These are phyloP conservation scores for Matsumurasca onukii DNA, from an alignment of 1,140 invertebrate genomes.

Conservation along the genomic window DNA sequence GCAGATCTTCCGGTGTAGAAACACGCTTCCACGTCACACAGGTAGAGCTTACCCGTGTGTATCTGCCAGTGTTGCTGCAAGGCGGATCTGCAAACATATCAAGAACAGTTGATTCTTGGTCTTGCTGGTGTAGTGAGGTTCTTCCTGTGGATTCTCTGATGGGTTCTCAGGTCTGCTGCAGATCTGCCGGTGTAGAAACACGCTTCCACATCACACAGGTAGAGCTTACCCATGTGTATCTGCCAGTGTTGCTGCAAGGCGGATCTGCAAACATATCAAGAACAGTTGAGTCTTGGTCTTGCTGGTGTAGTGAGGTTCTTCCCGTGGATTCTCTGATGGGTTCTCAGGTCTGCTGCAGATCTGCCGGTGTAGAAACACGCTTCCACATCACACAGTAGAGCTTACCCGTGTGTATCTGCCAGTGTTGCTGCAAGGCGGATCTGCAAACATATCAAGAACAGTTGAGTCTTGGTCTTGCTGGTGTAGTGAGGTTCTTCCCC, in stretches of 20 bases:
- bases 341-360: slow-evolving; percentile 55
- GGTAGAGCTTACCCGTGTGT: slow-evolving; percentile 58
- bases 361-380: slow-evolving; percentile 58
- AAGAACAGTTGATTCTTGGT: slow-evolving; percentile 63
- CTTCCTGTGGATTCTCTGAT: slow-evolving; percentile 50
- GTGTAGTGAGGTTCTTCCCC: slow-evolving; percentile 55
- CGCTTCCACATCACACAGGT: slow-evolving; percentile 57
- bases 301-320: slow-evolving; percentile 56
- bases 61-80: slow-evolving; percentile 61
- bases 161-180: slow-evolving; percentile 54
- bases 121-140: slow-evolving; percentile 64
- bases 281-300: slow-evolving; percentile 61
- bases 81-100: slow-evolving; percentile 53
- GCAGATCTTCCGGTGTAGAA: slow-evolving; percentile 56
- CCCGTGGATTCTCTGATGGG: slow-evolving; percentile 50
- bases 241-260: slow-evolving; percentile 61
- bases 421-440: slow-evolving; percentile 60
- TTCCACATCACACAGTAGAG: slow-evolving; percentile 57
- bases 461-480: slow-evolving; percentile 60
- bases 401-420: slow-evolving; percentile 58
- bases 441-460: slow-evolving; percentile 57
- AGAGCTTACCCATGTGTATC: slow-evolving; percentile 57
- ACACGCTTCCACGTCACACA: slow-evolving; percentile 58
- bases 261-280: slow-evolving; percentile 54
- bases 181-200: slow-evolving; percentile 58